Conservation (phyloP, 2,113 vertebrate species). For the Eurypyga helias region DNA sequence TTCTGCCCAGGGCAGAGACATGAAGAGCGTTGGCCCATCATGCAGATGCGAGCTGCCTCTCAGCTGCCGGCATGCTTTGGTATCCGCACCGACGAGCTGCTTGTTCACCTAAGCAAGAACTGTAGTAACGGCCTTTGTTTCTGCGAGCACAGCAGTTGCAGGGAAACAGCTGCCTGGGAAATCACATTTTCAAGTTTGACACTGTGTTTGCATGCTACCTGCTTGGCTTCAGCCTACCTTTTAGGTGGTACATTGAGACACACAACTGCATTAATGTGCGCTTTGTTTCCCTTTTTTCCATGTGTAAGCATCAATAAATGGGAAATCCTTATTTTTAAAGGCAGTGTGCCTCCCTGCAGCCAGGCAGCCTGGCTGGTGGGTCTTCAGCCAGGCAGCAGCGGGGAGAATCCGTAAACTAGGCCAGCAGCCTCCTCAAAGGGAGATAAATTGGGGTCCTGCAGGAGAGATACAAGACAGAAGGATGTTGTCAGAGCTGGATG, state of each 20-base stretch:
- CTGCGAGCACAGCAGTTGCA: not conserved
- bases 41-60: accelerated
- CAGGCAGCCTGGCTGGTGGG: not conserved
- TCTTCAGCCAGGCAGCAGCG: not conserved
- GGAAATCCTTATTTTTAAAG: not conserved
- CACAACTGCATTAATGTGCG: not conserved
- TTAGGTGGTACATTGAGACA: not conserved
- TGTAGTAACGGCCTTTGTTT: not conserved
- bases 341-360: accelerated
- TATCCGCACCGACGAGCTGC: not conserved
- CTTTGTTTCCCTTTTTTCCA: not conserved
- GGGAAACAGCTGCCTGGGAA: not conserved
- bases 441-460: not conserved
- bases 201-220: not conserved
- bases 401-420: not conserved
- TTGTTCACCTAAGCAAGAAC: accelerated
- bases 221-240: not conserved
- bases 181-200: not conserved
- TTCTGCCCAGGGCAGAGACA: not conserved
- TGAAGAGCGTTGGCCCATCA: accelerated
- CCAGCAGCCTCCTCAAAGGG: not conserved
- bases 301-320: not conserved
- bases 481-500: not conserved
- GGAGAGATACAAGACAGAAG: not conserved
- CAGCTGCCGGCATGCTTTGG: accelerated